These are phyloP conservation scores for Phengaris alcon DNA, from an alignment of 2,888 invertebrate species.

Conservation along the genomic window DNA sequence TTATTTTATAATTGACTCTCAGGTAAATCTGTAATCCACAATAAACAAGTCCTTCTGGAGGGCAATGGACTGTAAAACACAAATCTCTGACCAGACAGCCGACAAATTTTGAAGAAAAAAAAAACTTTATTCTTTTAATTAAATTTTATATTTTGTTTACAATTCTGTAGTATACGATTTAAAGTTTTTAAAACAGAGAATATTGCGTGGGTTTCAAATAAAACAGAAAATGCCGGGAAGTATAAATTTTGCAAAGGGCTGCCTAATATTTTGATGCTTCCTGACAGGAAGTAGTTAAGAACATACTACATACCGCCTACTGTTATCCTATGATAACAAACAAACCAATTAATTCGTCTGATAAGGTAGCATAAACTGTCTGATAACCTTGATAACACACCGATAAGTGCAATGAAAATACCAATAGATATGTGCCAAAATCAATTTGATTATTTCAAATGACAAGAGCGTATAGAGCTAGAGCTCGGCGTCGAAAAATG, in stretches of 20 bases:
- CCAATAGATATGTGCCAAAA: background rate
- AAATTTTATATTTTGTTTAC: background rate
- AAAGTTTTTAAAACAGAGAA: too few relatives aligned
- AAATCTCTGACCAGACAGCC: background rate
- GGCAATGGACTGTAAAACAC: background rate
- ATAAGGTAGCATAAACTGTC: background rate
- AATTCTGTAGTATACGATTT: background rate
- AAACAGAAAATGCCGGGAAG: too few relatives aligned
- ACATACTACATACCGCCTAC: background rate
- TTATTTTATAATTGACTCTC: too few relatives aligned
- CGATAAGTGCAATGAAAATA: background rate
- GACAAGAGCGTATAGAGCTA: too few relatives aligned
- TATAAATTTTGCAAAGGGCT: too few relatives aligned
- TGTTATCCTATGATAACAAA: background rate
- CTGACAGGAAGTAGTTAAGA: background rate
- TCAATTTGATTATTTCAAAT: too few relatives aligned
- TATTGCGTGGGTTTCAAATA: too few relatives aligned
- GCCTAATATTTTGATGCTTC: too few relatives aligned
- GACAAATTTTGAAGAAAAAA: background rate
- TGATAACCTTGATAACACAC: slow-evolving; percentile 2
- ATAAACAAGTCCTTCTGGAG: background rate
- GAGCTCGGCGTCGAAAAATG: too few relatives aligned
- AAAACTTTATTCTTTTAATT: background rate
- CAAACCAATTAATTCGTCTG: background rate
- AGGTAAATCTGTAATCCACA: background rate